Conservation (phyloP, 2,113 vertebrate genomes). For the Telmatochromis brichardi region DNA sequence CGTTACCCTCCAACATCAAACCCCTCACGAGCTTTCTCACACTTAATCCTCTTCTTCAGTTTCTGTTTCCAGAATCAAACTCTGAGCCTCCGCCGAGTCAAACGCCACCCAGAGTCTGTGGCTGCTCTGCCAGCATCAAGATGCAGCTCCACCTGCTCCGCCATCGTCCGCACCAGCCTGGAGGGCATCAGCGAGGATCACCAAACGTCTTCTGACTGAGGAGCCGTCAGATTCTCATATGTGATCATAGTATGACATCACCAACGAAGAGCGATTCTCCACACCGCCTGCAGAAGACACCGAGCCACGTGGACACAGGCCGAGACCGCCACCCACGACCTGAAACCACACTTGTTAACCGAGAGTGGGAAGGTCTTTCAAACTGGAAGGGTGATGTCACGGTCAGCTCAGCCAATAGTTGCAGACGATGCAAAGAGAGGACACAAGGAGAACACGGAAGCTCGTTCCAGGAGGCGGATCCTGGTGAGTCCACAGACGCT, state of each 20-base stretch:
- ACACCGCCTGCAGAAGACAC: not conserved
- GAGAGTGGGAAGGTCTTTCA: not conserved
- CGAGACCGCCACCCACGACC: not conserved
- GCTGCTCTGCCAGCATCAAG: not conserved
- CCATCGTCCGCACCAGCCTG: fast-evolving
- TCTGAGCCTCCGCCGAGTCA: fast-evolving
- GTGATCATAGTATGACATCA: not conserved
- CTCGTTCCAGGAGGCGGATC: not conserved
- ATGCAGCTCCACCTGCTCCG: not conserved
- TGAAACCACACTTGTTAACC: not conserved
- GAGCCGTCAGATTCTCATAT: not conserved
- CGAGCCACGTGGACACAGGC: no score
- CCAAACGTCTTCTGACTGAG: not conserved
- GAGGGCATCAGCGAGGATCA: not conserved
- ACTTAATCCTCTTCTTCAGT: not conserved
- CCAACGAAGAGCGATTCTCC: not conserved
- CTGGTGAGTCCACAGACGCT: not conserved
- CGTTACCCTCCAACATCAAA: not conserved
- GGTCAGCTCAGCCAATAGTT: not conserved
- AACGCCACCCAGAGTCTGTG: not conserved
- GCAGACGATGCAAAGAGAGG: not conserved
- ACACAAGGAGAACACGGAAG: not conserved
- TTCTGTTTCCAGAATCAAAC: not conserved
- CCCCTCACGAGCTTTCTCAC: not conserved
- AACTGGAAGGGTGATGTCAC: not conserved